Evolutionary conservation across 2,797 vertebrate species (phyloP), one percentile per base, ranked within the genome.

Genomic region (Acipenser transmontanus): DNA sequence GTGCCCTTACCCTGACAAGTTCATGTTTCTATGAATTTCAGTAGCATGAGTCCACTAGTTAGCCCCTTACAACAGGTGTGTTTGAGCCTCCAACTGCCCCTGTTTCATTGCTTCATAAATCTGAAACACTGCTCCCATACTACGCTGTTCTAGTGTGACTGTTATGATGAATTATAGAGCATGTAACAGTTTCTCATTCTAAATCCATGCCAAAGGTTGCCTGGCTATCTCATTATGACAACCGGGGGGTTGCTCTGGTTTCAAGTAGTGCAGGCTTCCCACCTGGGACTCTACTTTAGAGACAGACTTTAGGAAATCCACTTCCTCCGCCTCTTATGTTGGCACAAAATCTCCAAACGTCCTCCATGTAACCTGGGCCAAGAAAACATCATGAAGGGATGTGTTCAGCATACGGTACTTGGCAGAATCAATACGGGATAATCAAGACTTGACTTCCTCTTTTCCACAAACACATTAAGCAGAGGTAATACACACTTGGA

Each of bases 191-290:
- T 57, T n/a, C 14, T 7, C 54, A 14, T 57, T n/a, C 7, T 6
- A 57, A 57, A 13, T 57, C 11, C 9, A 4, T 57, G 54, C 54
- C 54, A 57, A 47, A 34, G 10, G 9, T 17, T 61, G 13, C 11
- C 60, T 61, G 60, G 17, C 8, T 61, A 61, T 34, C 17, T 8
- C 60, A 61, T 61, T 61, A 61, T 47, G 60, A 10, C 47, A 61
- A 34, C 60, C 4, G 34, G 8, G 3, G 34, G 8, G 2, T 4
- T 6, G 47, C 60, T 61, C 17, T 14, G 60, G 47, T 61, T 47
- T 34, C 60, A 34, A 17, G 60, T 17, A 7, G 47, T 47, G 47
- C 6, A 17, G 17, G 17, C 47, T 61, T 61, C 60, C 9, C 60
- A 61, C 17, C 17, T 61, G 60, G 60, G 4, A 14, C 47, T 61